Evolutionary conservation across 2,797 vertebrate species (phyloP).

Genomic region (Acropternis orthonyx): DNA sequence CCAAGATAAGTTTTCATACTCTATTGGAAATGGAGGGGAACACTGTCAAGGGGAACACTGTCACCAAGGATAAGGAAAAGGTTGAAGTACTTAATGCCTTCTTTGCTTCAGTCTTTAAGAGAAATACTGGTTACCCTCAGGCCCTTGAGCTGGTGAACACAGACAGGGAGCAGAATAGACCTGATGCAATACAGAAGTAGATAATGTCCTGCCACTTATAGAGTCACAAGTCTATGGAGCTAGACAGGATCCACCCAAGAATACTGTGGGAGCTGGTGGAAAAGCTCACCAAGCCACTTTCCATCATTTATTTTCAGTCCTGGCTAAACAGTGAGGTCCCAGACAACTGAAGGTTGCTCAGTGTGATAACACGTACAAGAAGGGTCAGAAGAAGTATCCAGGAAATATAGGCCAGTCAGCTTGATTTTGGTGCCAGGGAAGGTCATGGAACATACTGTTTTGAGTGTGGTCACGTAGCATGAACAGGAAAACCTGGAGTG

Average conservation of each 20-base stretch:
- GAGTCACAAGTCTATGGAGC: neutral
- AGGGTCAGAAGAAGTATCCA: neutral
- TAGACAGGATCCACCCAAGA: no score
- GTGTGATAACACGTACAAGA: rapidly evolving
- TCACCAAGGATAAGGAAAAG: neutral
- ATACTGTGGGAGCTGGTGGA: neutral
- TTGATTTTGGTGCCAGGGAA: neutral
- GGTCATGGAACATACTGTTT: no score
- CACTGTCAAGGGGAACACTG: neutral
- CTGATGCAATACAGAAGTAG: neutral
- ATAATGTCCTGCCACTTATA: neutral
- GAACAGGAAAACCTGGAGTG: neutral
- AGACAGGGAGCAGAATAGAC: neutral
- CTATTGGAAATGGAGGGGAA: neutral
- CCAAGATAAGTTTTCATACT: neutral
- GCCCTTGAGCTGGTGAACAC: neutral
- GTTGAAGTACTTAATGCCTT: neutral
- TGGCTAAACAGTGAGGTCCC: neutral
- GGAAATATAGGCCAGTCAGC: neutral
- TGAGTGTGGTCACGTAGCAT: neutral
- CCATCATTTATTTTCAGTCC: neutral
- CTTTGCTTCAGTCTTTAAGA: neutral
- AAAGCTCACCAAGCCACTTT: neutral
- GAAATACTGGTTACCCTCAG: neutral
- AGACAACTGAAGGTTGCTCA: neutral